Evolutionary conservation across 2,797 vertebrate species (phyloP).

Genomic region (Sebastes nivosus): DNA sequence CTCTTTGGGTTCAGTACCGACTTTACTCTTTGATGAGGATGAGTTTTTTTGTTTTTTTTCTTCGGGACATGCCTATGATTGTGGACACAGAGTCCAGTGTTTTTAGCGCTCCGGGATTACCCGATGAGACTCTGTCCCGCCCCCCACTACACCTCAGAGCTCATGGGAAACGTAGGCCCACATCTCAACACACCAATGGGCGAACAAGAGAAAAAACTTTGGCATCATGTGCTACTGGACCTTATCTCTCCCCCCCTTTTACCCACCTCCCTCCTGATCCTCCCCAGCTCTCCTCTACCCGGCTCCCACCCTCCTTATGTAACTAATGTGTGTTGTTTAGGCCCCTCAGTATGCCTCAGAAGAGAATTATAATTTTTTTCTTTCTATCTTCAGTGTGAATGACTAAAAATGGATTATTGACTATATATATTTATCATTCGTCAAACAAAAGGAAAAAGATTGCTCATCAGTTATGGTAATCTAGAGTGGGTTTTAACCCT

Average conservation of each 20-base stretch:
- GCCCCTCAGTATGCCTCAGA: conserved; percentile 61
- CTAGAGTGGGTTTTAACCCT: conserved; percentile 76
- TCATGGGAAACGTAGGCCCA: conserved; percentile 69
- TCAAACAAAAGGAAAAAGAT: conserved; percentile 67
- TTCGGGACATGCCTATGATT: conserved; percentile 70
- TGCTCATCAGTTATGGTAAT: conserved; percentile 73
- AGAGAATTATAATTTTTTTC: conserved; percentile 61
- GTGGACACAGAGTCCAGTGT: conserved; percentile 79
- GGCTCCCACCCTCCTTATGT: conserved; percentile 48
- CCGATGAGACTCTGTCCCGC: conserved; percentile 56
- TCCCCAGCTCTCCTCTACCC: not conserved
- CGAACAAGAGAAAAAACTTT: conserved; percentile 64
- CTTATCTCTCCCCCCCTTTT: not conserved
- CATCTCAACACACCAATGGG: conserved; percentile 56
- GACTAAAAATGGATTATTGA: conserved; percentile 74
- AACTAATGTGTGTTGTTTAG: conserved; percentile 75
- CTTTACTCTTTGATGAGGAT: conserved; percentile 70
- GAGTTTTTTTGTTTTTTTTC: conserved; percentile 35
- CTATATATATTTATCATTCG: conserved; percentile 83
- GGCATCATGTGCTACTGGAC: conserved; percentile 72
- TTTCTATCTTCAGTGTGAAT: conserved; percentile 73
- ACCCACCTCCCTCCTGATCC: not conserved
- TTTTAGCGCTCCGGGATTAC: conserved; percentile 67
- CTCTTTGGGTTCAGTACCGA: conserved; percentile 75
- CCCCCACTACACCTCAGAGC: conserved; percentile 46